These are phyloP conservation scores for Digitonthophagus gazella DNA, from an alignment of 2,888 invertebrate species.

Conservation along the genomic window DNA sequence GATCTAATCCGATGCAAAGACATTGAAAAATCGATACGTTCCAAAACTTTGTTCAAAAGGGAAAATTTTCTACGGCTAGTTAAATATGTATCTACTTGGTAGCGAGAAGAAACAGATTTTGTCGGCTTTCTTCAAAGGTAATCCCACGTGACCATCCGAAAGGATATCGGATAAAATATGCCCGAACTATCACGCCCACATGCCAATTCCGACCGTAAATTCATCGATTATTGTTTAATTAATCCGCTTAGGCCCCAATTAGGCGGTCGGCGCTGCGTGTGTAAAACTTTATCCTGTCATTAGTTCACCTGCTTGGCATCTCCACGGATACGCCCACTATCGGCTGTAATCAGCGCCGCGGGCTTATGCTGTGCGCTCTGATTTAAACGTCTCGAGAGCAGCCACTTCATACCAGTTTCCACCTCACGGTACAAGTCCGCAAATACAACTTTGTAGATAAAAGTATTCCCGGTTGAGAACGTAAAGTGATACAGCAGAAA, in stretches of 20 bases:
- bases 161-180: conserved; percentile 6
- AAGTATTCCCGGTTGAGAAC: too few species aligned
- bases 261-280: conserved; percentile 29
- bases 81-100: not conserved
- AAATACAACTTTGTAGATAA: not conserved
- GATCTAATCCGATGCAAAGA: not conserved
- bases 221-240: conserved; percentile 33
- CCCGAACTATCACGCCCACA: conserved; percentile 26
- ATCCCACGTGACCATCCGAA: not conserved
- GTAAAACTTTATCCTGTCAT: conserved; percentile 28
- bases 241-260: conserved; percentile 31
- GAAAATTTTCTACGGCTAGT: not conserved
- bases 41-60: not conserved
- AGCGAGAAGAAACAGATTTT: not conserved
- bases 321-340: conserved; percentile 20
- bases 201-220: conserved; percentile 30
- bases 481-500: too few species aligned
- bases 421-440: not conserved
- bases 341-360: conserved; percentile 8
- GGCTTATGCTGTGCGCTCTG: not conserved
- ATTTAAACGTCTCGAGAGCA: not conserved
- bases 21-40: not conserved
- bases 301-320: conserved; percentile 25
- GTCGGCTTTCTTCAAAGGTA: not conserved
- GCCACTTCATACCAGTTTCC: too few species aligned